Base-by-base conservation (phyloP, 2,888 invertebrate species). In the Caenorhabditis japonica region DNA sequence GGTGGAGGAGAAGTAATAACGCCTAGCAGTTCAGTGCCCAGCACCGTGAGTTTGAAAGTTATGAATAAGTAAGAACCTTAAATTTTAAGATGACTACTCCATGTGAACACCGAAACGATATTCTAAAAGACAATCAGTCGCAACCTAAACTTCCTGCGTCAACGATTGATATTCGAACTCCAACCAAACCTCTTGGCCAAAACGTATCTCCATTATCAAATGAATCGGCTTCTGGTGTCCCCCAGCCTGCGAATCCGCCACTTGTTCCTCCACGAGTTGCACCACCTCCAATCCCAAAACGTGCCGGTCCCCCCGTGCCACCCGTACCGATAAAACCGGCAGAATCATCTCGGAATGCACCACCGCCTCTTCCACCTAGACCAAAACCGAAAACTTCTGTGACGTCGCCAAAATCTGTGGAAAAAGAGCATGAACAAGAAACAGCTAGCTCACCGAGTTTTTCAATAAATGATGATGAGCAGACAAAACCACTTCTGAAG, bases 71-170 rank as follows among this genome's bases (percentile, higher is more conserved):
- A 8, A 17, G 5, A 10, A 17, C 15, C 5, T 41, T n/a, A n/a
- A n/a, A 3, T 17, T 39, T 72, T 23, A 17, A 75, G 75, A 47
- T 64, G 51, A 61, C 55, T 3, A 75, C 75, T 15, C 75, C 75
- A 13, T 59, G 52, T 0, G 64, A 66, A 33, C 46, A 43, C 12
- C 21, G 51, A 0, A 41, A 49, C 13, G 75, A 75, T 13, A 33
- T 60, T 15, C 8, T 25, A 8, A 66, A 71, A 52, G 69, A 64
- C 4, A 17, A 10, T 13, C 15, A 27, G 4, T 21, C 43, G 1
- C 44, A 60, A 13, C 56, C 70, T 19, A 78, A 76, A 33, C 71
- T 83, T 8, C 83, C 80, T 1, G 79, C 81, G 1, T 75, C 77
- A 1, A 58, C 75, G 7, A 75, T 80, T 38, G 81, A 80, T 41